A percentile compares a stretch with the other conserved stretches of the same genome.
Evolutionary conservation across 2,888 invertebrate species (phyloP).

Genomic region (Drosophila yooni): DNA sequence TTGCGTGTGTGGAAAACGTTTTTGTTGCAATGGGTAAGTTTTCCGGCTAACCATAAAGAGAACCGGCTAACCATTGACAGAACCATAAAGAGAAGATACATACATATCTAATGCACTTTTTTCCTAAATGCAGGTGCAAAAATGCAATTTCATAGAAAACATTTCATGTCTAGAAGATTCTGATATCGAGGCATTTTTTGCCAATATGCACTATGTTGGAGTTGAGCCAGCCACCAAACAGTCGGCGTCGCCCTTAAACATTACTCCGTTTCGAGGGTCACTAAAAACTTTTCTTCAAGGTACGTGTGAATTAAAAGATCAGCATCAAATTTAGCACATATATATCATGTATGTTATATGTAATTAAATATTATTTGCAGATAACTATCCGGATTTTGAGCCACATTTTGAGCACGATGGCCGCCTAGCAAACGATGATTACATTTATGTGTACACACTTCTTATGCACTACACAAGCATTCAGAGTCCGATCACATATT

Average conservation of each 20-base stretch:
- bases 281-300: slow-evolving; percentile 75
- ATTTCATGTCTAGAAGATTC: slow-evolving; percentile 78
- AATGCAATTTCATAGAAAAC: slow-evolving; percentile 72
- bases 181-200: slow-evolving; percentile 80
- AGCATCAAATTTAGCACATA: neutral
- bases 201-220: slow-evolving; percentile 46
- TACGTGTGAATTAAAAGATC: slow-evolving; percentile 33
- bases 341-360: neutral
- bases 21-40: slow-evolving; percentile 78
- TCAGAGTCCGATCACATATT: slow-evolving; percentile 70
- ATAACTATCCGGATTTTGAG: slow-evolving; percentile 78
- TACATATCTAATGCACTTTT: neutral
- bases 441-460: slow-evolving; percentile 82
- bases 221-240: slow-evolving; percentile 21
- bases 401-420: slow-evolving; percentile 68
- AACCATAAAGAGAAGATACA: no score
- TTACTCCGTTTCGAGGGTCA: neutral
- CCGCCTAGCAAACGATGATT: slow-evolving; percentile 72
- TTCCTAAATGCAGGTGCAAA: slow-evolving; percentile 62
- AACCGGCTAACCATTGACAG: no score
- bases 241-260: neutral
- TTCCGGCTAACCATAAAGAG: neutral
- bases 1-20: slow-evolving; percentile 72
- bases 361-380: slow-evolving; percentile 47
- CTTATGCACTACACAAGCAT: slow-evolving; percentile 83